phyloP scores from a whole-genome alignment of 35 echinoderm and acorn worm genomes.

The Strongylocentrotus purpuratus region DNA sequence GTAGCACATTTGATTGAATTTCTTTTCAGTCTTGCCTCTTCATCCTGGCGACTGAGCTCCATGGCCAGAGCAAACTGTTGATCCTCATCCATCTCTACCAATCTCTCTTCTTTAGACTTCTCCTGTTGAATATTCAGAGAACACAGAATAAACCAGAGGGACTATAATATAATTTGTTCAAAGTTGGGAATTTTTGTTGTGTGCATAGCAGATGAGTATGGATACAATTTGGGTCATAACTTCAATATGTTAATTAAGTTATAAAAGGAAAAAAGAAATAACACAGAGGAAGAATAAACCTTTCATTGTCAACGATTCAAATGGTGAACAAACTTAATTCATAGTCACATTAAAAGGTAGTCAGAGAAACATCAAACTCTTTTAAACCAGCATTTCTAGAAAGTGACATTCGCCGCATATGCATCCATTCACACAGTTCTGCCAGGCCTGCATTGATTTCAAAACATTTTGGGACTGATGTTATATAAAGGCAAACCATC shows the following conservation, averaged over 20 bases:
- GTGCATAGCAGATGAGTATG: not conserved
- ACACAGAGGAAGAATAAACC: not conserved
- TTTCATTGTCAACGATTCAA: no score
- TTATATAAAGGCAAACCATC: no score
- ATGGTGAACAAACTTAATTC: no score
- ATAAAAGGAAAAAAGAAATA: not conserved
- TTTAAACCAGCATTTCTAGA: no score
- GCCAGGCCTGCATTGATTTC: no score
- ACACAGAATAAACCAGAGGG: not conserved
- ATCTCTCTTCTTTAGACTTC: not conserved
- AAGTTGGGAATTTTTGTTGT: not conserved
- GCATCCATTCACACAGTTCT: no score
- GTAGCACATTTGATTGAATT: not conserved
- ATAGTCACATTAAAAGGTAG: no score
- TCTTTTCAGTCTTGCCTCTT: not conserved
- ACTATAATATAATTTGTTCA: not conserved
- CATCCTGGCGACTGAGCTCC: slow-evolving; percentile 67
- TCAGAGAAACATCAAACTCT: no score
- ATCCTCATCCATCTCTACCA: slow-evolving; percentile 82
- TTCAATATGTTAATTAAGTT: not conserved
- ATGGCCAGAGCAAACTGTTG: slow-evolving; percentile 81
- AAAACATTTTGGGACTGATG: no score
- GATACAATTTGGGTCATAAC: no score
- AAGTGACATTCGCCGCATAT: no score
- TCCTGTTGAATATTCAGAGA: not conserved